phyloP scores from a whole-genome alignment of 2,113 vertebrate species.

The Pithys albifrons region DNA sequence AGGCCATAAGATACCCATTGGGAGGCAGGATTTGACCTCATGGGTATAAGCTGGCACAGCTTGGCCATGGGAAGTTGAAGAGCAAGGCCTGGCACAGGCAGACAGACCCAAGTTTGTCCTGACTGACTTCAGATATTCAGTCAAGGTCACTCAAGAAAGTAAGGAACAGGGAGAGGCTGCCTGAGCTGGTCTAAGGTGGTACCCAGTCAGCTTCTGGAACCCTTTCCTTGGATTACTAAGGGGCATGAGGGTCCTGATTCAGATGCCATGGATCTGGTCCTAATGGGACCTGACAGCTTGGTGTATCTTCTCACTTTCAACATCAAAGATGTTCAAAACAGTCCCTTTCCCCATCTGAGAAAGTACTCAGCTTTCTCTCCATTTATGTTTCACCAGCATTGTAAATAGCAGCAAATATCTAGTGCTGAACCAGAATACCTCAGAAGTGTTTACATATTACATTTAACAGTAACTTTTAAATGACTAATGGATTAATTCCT shows the following conservation, averaged over 20 bases:
- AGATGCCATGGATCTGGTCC: not conserved
- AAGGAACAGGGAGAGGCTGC: not conserved
- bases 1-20: not conserved
- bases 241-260: not conserved
- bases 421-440: not conserved
- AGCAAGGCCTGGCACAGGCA: not conserved
- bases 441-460: not conserved
- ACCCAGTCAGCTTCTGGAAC: not conserved
- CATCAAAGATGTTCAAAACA: not conserved
- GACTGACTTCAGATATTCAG: not conserved
- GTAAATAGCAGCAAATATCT: not conserved
- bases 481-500: slow-evolving; percentile 39
- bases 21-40: not conserved
- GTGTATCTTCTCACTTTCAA: not conserved
- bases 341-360: not conserved
- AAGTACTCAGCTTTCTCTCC: not conserved
- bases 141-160: not conserved
- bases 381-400: not conserved
- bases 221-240: not conserved
- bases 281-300: not conserved
- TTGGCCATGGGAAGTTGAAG: rapidly evolving
- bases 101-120: not conserved
- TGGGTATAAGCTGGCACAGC: not conserved
- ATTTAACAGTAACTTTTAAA: slow-evolving; percentile 23
- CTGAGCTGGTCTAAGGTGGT: not conserved